These are phyloP conservation scores for Anolis apletophallus DNA, from an alignment of 2,797 vertebrate genomes.

Conservation along the genomic window DNA sequence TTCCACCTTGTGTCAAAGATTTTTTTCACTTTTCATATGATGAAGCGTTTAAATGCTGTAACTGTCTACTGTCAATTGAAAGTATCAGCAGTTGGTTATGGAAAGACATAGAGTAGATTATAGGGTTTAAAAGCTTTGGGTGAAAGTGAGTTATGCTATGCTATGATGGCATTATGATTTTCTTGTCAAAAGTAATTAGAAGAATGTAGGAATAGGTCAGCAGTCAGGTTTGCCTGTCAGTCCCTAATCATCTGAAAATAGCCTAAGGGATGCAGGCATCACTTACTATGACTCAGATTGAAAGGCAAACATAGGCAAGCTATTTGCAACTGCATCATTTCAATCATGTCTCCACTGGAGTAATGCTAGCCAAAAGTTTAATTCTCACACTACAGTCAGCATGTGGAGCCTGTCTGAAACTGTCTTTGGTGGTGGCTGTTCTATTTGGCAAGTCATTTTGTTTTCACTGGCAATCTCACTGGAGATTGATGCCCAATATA, in stretches of 20 bases:
- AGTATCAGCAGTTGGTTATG: slow-evolving; percentile 19
- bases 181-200: slow-evolving; percentile 52
- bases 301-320: slow-evolving; percentile 34
- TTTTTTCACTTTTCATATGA: not conserved
- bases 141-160: slow-evolving; percentile 14
- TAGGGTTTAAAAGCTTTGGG: slow-evolving; percentile 10
- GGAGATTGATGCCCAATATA: not conserved
- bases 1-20: not conserved
- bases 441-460: not conserved
- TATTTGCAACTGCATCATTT: slow-evolving; percentile 22
- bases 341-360: slow-evolving; percentile 8
- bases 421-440: not conserved
- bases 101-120: not conserved
- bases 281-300: slow-evolving; percentile 23
- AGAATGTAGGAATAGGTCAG: slow-evolving; percentile 10
- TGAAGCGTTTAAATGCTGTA: not conserved
- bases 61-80: not conserved
- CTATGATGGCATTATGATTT: slow-evolving; percentile 35
- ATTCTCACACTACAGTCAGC: not conserved
- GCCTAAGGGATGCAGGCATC: slow-evolving; percentile 15
- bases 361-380: not conserved
- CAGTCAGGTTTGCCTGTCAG: slow-evolving; percentile 44
- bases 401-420: not conserved
- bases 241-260: slow-evolving; percentile 38
- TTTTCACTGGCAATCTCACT: not conserved